phyloP scores from a whole-genome alignment of 2,113 vertebrate species.

The Oxyruncus cristatus region DNA sequence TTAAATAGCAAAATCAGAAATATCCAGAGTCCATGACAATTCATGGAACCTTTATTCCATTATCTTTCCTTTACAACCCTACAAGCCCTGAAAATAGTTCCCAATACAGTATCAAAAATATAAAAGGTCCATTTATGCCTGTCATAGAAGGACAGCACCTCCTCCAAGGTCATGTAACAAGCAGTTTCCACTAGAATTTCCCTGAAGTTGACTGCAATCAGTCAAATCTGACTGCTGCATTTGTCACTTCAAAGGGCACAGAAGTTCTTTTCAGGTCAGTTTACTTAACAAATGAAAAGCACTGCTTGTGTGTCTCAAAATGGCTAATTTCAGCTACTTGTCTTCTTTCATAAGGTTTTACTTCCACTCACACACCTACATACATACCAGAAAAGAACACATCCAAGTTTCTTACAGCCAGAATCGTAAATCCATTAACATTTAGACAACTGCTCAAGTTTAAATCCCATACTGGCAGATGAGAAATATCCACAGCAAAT shows the following conservation, averaged over 20 bases:
- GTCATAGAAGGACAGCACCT: neutral
- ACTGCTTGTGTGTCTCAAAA: neutral
- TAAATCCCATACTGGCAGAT: neutral
- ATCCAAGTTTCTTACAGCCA: neutral
- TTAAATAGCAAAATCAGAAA: neutral
- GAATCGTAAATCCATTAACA: neutral
- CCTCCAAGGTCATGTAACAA: neutral
- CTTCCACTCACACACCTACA: fast-evolving
- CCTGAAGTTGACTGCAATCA: neutral
- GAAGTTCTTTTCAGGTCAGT: neutral
- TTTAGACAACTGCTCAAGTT: neutral
- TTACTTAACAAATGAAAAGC: neutral
- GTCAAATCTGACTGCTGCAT: neutral
- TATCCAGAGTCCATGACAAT: neutral
- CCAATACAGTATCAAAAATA: neutral
- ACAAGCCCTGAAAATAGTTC: neutral
- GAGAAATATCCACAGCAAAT: neutral
- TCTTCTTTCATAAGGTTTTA: neutral
- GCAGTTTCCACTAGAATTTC: neutral
- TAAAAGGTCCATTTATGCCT: neutral
- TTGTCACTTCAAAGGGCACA: neutral
- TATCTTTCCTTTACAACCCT: neutral
- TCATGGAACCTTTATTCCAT: neutral
- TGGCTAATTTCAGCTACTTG: neutral
- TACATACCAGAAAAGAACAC: fast-evolving